Evolutionary conservation across 2,888 invertebrate genomes (phyloP).

Genomic region (Leptodirus hochenwartii): DNA sequence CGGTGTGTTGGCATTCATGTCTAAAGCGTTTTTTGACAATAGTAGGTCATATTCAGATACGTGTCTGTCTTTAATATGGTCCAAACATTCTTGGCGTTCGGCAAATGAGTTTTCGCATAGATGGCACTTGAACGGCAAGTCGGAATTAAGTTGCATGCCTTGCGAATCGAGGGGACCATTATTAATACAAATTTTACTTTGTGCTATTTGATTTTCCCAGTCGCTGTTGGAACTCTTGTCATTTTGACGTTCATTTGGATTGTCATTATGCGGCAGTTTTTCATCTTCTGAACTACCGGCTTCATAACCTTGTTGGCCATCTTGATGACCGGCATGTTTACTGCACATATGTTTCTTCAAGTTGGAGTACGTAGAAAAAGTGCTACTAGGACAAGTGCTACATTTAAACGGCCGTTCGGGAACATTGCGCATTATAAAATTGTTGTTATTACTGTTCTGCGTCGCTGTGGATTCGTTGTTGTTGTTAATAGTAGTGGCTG

Average conservation of each 20-base stretch:
- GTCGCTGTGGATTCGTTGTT: conserved; percentile 36
- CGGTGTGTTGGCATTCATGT: conserved; percentile 34
- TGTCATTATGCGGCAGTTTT: conserved; percentile 24
- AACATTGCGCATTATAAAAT: conserved; percentile 42
- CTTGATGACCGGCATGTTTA: conserved; percentile 41
- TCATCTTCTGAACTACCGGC: conserved; percentile 27
- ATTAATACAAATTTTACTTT: conserved; percentile 19
- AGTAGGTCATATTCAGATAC: conserved; percentile 61
- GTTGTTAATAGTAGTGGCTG: conserved; percentile 23
- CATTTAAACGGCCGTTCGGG: conserved; percentile 67
- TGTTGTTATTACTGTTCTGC: conserved; percentile 16
- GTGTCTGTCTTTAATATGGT: conserved; percentile 63
- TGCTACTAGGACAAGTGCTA: conserved; percentile 63
- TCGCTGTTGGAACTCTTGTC: conserved; percentile 12
- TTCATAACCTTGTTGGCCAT: conserved; percentile 28
- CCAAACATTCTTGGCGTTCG: conserved; percentile 60
- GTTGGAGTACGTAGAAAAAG: conserved; percentile 63
- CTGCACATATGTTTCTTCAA: conserved; percentile 59
- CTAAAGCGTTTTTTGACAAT: conserved; percentile 64
- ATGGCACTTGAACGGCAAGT: conserved; percentile 80
- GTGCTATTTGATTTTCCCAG: conserved; percentile 17
- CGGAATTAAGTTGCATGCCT: conserved; percentile 30
- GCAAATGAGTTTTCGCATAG: conserved; percentile 76
- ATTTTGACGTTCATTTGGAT: conserved; percentile 19
- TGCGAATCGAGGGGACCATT: too few species aligned